Percentiles rank a stretch among this genome's conserved stretches.
Conservation (phyloP, 2,113 vertebrate species). For the Crotalus viridis region DNA sequence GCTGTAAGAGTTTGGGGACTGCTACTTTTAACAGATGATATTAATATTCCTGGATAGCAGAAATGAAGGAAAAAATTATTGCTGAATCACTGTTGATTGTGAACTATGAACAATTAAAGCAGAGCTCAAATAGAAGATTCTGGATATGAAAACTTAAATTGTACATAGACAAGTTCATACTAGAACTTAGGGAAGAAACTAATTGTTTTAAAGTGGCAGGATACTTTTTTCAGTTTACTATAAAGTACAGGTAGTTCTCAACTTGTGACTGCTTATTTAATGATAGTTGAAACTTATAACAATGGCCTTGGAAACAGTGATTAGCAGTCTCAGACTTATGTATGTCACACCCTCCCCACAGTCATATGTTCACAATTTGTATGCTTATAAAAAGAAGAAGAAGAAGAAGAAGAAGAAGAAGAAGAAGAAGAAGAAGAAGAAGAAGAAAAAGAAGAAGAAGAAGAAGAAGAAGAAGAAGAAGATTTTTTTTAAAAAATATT, state of each 20-base stretch:
- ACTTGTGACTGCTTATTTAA: not conserved
- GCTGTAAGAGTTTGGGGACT: not conserved
- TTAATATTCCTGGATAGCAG: not conserved
- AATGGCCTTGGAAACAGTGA: not conserved
- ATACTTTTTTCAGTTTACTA: not conserved
- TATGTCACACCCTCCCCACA: not conserved
- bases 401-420: too few species aligned
- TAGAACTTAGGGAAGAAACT: not conserved
- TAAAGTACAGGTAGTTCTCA: not conserved
- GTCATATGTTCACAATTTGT: not conserved
- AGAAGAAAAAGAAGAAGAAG: not conserved
- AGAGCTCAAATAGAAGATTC: not conserved
- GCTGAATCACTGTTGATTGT: not conserved
- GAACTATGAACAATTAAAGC: not conserved
- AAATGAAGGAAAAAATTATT: not conserved
- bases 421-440: too few species aligned
- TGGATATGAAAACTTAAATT: not conserved
- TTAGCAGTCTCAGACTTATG: not conserved
- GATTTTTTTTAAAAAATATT: too few species aligned
- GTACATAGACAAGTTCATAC: not conserved
- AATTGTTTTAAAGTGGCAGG: not conserved
- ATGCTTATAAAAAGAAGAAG: too few species aligned
- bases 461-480: too few species aligned
- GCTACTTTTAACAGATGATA: not conserved
- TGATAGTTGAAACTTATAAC: not conserved